These are phyloP conservation scores for Plecotus auritus DNA, from an alignment of 2,113 vertebrate genomes.

Conservation along the genomic window DNA sequence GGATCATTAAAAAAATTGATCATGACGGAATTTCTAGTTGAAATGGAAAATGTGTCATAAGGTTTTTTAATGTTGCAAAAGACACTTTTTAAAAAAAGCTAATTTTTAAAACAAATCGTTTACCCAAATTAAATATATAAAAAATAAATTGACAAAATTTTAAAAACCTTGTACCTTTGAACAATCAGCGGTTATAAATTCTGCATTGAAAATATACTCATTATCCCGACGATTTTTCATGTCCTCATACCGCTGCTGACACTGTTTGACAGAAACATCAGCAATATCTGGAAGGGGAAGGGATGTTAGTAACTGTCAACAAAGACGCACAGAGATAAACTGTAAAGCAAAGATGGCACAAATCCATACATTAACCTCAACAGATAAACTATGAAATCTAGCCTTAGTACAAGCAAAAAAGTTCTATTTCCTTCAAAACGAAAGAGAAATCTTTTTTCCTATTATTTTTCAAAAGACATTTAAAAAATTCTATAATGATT, in stretches of 20 bases:
- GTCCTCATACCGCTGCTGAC: slow-evolving; percentile 91
- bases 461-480: not conserved
- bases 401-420: not conserved
- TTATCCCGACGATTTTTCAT: slow-evolving; percentile 87
- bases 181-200: slow-evolving; percentile 95
- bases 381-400: not conserved
- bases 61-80: slow-evolving; percentile 33
- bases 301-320: not conserved
- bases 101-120: slow-evolving; percentile 26
- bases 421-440: slow-evolving; percentile 13
- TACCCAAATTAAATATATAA: not conserved
- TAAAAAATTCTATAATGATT: not conserved
- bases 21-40: not conserved
- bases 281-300: slow-evolving; percentile 88
- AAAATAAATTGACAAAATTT: not conserved
- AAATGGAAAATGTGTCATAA: slow-evolving; percentile 18
- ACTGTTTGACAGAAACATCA: slow-evolving; percentile 93
- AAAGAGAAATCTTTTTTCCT: not conserved
- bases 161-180: slow-evolving; percentile 85
- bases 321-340: not conserved
- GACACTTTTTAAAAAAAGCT: not conserved
- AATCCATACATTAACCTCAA: not conserved
- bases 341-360: not conserved
- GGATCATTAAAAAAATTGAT: not conserved
- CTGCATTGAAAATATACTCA: slow-evolving; percentile 88